These are phyloP conservation scores for Aproaerema taeniolella DNA, from an alignment of 2,888 invertebrate genomes.

Conservation along the genomic window DNA sequence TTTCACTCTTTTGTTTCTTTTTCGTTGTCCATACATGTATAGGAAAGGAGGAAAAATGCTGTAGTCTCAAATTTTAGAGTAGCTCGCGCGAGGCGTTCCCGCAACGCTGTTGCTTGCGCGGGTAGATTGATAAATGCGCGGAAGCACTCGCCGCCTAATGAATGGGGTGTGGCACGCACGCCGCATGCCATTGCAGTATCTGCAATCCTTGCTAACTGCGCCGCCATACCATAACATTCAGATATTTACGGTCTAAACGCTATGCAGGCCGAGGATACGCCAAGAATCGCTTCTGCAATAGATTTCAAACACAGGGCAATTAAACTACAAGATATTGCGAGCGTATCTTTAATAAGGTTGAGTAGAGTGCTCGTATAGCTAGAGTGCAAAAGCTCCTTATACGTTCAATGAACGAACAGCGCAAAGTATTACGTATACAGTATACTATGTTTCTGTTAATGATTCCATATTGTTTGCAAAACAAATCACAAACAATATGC, in stretches of 20 bases:
- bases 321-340: no score
- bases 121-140: conserved; percentile 73
- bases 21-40: no score
- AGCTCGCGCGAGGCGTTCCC: conserved; percentile 37
- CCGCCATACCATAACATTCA: conserved; percentile 27
- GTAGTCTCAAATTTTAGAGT: conserved; percentile 16
- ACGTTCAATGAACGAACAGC: no score
- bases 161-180: conserved; percentile 73
- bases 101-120: conserved; percentile 30
- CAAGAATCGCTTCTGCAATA: conserved; percentile 5
- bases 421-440: no score
- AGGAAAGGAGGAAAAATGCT: conserved; percentile 6
- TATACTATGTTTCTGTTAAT: no score
- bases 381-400: no score
- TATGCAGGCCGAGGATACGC: conserved; percentile 3
- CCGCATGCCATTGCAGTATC: conserved; percentile 57
- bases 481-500: no score
- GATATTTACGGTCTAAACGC: conserved; percentile 46
- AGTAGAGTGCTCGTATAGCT: no score
- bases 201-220: conserved; percentile 54
- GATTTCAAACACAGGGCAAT: neutral
- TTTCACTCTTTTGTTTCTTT: no score
- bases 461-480: no score
- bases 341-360: no score
- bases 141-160: conserved; percentile 73